These are phyloP conservation scores for Heliconius aoede DNA, from an alignment of 2,888 invertebrate genomes.

Conservation along the genomic window DNA sequence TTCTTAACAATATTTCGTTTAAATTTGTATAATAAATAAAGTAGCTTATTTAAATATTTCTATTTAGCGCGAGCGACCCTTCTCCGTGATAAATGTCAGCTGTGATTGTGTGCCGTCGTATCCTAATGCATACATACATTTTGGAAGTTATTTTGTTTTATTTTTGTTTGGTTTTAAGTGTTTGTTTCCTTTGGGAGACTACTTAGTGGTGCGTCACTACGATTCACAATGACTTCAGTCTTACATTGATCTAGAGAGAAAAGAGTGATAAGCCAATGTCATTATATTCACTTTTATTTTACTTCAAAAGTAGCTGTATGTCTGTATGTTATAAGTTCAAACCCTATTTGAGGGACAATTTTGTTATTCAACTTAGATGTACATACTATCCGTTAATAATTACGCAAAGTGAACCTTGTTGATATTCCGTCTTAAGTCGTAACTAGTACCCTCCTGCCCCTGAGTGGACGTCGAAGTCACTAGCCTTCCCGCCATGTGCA, in stretches of 20 bases:
- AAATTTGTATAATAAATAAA: conserved; percentile 9
- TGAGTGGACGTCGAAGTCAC: no score
- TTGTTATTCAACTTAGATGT: no score
- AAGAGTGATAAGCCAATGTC: background rate
- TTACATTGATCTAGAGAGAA: no score
- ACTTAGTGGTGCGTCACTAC: conserved; percentile 3
- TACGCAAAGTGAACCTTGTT: no score
- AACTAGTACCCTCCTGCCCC: no score
- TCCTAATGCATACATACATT: conserved; percentile 9
- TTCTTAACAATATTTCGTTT: background rate
- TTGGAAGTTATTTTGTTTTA: background rate
- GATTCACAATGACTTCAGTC: background rate
- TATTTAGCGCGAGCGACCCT: background rate
- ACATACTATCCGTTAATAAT: no score
- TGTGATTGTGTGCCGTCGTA: conserved; percentile 9
- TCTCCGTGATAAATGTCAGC: conserved; percentile 26
- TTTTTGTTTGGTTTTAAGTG: conserved; percentile 1
- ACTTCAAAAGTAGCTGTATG: background rate
- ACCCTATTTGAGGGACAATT: no score
- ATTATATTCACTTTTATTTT: background rate
- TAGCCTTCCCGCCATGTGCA: no score
- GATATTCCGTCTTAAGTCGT: no score
- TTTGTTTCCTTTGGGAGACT: background rate
- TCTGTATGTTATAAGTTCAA: background rate
- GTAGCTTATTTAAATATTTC: conserved; percentile 15